phyloP scores from a whole-genome alignment of 2,797 vertebrate species.

The Lerista edwardsae region DNA sequence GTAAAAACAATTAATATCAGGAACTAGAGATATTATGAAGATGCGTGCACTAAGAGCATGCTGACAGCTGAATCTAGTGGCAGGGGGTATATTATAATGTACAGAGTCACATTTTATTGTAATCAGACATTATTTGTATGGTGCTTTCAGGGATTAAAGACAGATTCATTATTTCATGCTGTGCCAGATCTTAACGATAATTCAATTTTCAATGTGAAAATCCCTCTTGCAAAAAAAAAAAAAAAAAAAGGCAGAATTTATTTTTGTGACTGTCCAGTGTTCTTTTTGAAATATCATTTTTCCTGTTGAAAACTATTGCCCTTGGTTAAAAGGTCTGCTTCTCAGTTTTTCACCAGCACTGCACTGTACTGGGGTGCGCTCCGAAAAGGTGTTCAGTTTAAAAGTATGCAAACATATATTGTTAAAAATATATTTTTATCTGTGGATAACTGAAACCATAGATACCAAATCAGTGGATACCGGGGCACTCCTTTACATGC shows the following conservation, averaged over 20 bases:
- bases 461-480: too few species aligned
- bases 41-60: fast-evolving
- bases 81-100: slow-evolving; percentile 28
- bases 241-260: not conserved
- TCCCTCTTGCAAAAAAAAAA: not conserved
- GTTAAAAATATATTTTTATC: too few species aligned
- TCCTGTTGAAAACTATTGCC: not conserved
- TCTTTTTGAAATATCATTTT: not conserved
- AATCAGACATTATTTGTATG: not conserved
- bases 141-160: slow-evolving; percentile 29
- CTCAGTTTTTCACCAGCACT: not conserved
- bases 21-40: not conserved
- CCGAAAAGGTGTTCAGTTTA: not conserved
- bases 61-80: not conserved
- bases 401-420: not conserved
- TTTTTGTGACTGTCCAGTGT: not conserved
- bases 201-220: not conserved
- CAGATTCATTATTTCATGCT: not conserved
- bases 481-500: too few species aligned
- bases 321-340: not conserved
- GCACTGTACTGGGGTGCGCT: not conserved
- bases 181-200: not conserved
- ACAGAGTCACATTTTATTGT: not conserved
- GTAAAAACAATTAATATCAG: slow-evolving; percentile 1
- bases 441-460: too few species aligned